Conservation (phyloP, 2,888 invertebrate genomes). For the Campoplex nolae region DNA sequence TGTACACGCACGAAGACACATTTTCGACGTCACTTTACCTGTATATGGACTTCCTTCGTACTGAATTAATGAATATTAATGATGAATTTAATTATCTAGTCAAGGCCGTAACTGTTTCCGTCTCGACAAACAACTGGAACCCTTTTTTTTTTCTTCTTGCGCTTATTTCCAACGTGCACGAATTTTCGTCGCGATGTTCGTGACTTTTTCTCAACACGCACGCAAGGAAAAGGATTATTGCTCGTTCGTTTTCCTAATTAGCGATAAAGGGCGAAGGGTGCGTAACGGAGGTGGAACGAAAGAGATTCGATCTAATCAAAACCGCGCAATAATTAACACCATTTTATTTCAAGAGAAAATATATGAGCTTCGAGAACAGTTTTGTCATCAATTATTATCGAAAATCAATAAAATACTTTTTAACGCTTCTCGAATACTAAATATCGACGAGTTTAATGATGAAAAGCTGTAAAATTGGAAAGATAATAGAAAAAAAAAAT, state of each 20-base stretch:
- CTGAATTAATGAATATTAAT: slow-evolving; percentile 80
- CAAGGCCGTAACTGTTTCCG: slow-evolving; percentile 80
- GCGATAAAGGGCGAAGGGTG: neutral
- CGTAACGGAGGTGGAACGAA: slow-evolving; percentile 4
- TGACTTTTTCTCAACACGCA: neutral
- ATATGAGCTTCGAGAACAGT: neutral
- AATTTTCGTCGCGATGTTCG: neutral
- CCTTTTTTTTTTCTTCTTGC: slow-evolving; percentile 31
- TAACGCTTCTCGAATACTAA: neutral
- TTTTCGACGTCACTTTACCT: slow-evolving; percentile 52
- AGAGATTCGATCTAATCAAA: neutral
- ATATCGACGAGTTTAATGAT: neutral
- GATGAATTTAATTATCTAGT: slow-evolving; percentile 79
- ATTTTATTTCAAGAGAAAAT: neutral
- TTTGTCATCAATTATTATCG: neutral
- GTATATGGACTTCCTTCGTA: slow-evolving; percentile 76
- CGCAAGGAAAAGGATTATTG: neutral
- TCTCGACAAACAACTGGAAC: slow-evolving; percentile 64
- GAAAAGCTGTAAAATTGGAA: neutral
- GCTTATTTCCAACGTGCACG: slow-evolving; percentile 10
- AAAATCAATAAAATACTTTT: neutral
- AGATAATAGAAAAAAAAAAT: neutral
- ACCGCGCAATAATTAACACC: neutral
- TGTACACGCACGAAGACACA: slow-evolving; percentile 29
- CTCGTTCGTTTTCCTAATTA: slow-evolving; percentile 13